phyloP scores from a whole-genome alignment of 1,140 invertebrate species.

The Aradophagus sp. region DNA sequence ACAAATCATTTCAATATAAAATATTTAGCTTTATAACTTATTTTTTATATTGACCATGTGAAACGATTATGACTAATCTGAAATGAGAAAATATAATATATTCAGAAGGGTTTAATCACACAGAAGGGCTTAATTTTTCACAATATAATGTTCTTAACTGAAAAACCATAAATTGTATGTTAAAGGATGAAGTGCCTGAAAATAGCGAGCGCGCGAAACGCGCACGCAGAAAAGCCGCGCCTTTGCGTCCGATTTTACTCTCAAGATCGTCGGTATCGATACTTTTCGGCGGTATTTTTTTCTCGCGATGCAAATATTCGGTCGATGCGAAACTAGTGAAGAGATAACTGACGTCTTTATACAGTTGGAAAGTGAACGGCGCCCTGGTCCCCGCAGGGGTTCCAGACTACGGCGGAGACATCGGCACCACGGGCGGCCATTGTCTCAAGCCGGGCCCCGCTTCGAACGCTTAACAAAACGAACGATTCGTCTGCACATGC shows the following conservation, averaged over 20 bases:
- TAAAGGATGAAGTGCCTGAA: too few species aligned
- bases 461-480: slow-evolving; percentile 51
- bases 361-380: slow-evolving; percentile 68
- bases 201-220: not conserved
- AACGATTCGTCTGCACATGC: slow-evolving; percentile 65
- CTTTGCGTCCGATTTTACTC: slow-evolving; percentile 6
- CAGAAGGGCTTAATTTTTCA: too few species aligned
- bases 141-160: too few species aligned
- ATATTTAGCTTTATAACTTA: too few species aligned
- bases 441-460: slow-evolving; percentile 68
- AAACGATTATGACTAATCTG: too few species aligned
- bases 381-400: slow-evolving; percentile 69
- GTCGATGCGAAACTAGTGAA: slow-evolving; percentile 65
- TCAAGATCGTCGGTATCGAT: slow-evolving; percentile 34
- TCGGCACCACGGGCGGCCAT: slow-evolving; percentile 72
- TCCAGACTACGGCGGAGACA: slow-evolving; percentile 74
- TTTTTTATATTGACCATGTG: too few species aligned
- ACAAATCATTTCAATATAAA: too few species aligned
- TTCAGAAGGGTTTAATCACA: too few species aligned
- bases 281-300: slow-evolving; percentile 31
- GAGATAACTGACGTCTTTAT: slow-evolving; percentile 74
- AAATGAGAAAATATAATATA: too few species aligned
- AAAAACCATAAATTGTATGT: too few species aligned
- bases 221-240: not conserved
- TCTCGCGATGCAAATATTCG: slow-evolving; percentile 54